Evolutionary conservation across 2,797 vertebrate genomes (phyloP).

Genomic region (Argentina silus): DNA sequence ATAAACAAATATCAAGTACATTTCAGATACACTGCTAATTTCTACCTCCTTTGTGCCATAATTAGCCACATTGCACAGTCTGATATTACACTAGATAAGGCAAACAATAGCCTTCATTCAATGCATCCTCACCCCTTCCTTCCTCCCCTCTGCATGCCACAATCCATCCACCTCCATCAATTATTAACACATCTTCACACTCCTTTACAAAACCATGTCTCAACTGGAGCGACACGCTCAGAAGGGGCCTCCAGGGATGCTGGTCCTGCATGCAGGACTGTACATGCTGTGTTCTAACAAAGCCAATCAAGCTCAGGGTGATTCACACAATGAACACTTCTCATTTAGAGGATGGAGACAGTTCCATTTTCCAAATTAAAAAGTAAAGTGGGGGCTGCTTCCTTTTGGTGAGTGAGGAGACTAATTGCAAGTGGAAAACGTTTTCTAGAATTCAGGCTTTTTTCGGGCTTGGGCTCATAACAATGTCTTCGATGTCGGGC

Average conservation of each 20-base stretch:
- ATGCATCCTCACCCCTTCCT: constrained; percentile 20
- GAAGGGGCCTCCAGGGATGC: constrained; percentile 51
- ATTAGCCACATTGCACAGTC: constrained; percentile 67
- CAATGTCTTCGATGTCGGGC: no score
- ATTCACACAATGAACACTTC: background rate
- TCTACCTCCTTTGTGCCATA: constrained; percentile 68
- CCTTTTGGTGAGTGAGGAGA: background rate
- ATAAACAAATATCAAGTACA: constrained; percentile 72
- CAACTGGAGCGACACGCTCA: constrained; percentile 54
- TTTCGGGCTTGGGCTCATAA: no score
- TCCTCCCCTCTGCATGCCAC: constrained; percentile 14
- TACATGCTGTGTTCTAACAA: background rate
- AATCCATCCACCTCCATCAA: constrained; percentile 66
- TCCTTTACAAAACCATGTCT: constrained; percentile 68
- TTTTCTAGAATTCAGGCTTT: no score
- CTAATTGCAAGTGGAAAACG: no score
- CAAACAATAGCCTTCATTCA: constrained; percentile 57
- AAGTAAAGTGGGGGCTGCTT: no score
- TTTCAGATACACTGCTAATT: constrained; percentile 66
- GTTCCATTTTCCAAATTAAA: no score
- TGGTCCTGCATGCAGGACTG: constrained; percentile 22
- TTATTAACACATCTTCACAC: constrained; percentile 76
- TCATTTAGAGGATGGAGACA: no score
- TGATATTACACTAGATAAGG: constrained; percentile 68
- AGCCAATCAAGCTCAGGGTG: background rate